Percentiles rank a stretch among this genome's conserved stretches.
Conservation (phyloP, 2,113 vertebrate species). For the Gobiocypris rarus region DNA sequence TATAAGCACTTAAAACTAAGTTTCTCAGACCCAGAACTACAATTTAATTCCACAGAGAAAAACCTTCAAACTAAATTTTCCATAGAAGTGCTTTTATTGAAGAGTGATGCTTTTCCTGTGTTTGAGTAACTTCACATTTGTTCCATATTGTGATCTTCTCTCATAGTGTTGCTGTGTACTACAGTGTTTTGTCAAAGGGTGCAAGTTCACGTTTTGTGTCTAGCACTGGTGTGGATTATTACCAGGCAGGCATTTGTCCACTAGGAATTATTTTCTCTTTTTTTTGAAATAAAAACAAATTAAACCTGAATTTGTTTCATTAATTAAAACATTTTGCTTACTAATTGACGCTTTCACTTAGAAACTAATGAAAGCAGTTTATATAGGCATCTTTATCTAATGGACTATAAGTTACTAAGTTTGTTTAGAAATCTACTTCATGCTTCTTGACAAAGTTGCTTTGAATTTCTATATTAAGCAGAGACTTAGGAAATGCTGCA, state of each 20-base stretch:
- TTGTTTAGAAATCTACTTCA: too few relatives aligned
- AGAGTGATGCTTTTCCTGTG: slow-evolving; percentile 4
- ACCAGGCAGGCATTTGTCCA: slow-evolving; percentile 31
- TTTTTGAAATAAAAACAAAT: slow-evolving; percentile 54
- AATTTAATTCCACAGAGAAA: background rate
- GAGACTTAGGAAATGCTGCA: too few relatives aligned
- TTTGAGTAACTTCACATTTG: slow-evolving; percentile 20
- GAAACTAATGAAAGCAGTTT: too few relatives aligned
- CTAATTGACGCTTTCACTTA: too few relatives aligned
- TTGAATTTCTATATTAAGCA: too few relatives aligned
- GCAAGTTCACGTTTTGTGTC: background rate
- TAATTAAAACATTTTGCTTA: too few relatives aligned
- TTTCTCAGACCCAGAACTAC: slow-evolving; percentile 22
- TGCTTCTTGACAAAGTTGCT: too few relatives aligned
- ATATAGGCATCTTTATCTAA: too few relatives aligned
- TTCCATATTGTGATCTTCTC: background rate
- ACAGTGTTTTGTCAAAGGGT: background rate
- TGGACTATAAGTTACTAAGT: too few relatives aligned
- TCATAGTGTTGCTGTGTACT: background rate
- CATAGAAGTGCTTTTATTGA: slow-evolving; percentile 5
- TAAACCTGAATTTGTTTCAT: background rate
- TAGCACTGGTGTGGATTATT: slow-evolving; percentile 31
- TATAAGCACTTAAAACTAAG: slow-evolving; percentile 44
- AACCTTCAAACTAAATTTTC: background rate
- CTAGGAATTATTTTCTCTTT: slow-evolving; percentile 21